Conservation (phyloP, 2,797 vertebrate species). For the Salmo trutta region DNA sequence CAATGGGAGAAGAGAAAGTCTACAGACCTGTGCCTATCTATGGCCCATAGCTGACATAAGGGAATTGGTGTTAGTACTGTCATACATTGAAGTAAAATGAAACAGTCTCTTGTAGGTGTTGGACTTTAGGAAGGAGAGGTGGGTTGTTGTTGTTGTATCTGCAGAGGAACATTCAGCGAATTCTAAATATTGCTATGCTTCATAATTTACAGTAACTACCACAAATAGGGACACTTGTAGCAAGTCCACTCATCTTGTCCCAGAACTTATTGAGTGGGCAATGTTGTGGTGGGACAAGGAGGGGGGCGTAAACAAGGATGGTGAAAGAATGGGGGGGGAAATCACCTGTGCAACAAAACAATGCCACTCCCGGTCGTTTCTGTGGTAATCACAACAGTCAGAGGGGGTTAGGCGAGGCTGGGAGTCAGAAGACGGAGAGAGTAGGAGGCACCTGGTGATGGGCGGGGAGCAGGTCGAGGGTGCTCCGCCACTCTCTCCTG, state of each 20-base stretch:
- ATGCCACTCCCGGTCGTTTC: constrained; percentile 34
- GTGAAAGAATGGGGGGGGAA: constrained; percentile 27
- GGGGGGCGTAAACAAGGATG: constrained; percentile 7
- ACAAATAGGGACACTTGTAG: background rate
- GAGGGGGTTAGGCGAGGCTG: constrained; percentile 34
- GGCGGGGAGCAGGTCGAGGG: constrained; percentile 65
- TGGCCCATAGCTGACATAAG: background rate
- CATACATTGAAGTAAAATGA: background rate
- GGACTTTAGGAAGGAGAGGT: background rate
- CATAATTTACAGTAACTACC: background rate
- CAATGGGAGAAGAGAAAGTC: background rate
- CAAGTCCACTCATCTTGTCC: constrained; percentile 5
- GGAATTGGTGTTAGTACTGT: background rate
- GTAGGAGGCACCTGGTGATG: constrained; percentile 62
- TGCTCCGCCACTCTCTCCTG: constrained; percentile 54
- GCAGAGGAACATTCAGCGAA: background rate
- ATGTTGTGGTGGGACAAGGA: constrained; percentile 2
- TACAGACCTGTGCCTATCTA: background rate
- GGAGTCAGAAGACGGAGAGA: constrained; percentile 41
- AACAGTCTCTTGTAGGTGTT: background rate
- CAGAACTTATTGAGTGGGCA: constrained; percentile 6
- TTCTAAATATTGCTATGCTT: background rate
- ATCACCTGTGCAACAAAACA: constrained; percentile 30
- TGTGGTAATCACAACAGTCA: constrained; percentile 19
- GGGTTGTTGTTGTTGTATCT: background rate